Percentiles rank a stretch among this genome's conserved stretches.
phyloP scores from a whole-genome alignment of 1,140 invertebrate genomes.

The Eriosoma lanigerum region DNA sequence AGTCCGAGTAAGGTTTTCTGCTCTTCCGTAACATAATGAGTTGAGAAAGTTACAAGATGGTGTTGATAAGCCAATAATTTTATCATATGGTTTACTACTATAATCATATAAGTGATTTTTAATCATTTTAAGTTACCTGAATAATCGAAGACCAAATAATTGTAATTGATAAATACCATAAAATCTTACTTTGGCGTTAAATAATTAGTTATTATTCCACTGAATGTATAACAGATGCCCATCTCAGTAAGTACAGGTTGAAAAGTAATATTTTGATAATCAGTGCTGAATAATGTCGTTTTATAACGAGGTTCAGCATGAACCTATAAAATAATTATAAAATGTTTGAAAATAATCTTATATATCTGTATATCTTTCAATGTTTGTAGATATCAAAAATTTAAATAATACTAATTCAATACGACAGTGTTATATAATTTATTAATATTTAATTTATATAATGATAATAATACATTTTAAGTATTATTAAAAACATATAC shows the following conservation, averaged over 20 bases:
- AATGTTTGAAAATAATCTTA: no score
- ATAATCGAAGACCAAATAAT: background rate
- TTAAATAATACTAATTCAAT: no score
- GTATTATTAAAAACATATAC: no score
- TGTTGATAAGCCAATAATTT: constrained; percentile 26
- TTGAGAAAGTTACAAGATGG: constrained; percentile 55
- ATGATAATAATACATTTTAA: no score
- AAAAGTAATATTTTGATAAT: constrained; percentile 53
- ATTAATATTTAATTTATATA: no score
- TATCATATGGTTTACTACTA: background rate
- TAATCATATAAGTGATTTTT: constrained; percentile 3
- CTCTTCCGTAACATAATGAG: constrained; percentile 56
- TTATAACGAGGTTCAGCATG: constrained; percentile 50
- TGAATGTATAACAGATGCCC: constrained; percentile 55
- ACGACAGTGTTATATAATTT: no score
- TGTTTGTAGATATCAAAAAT: no score
- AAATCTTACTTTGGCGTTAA: constrained; percentile 53
- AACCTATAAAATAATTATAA: constrained; percentile 46
- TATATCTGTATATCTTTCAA: no score
- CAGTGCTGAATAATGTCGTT: constrained; percentile 53
- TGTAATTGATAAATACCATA: background rate
- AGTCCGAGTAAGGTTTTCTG: constrained; percentile 54
- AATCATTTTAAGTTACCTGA: no score
- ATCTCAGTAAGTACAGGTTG: constrained; percentile 55
- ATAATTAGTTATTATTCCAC: constrained; percentile 53